Percentiles rank a stretch among this genome's conserved stretches.
These are phyloP conservation scores for Psilopsiagon aurifrons DNA, from an alignment of 2,113 vertebrate species.

Conservation along the genomic window DNA sequence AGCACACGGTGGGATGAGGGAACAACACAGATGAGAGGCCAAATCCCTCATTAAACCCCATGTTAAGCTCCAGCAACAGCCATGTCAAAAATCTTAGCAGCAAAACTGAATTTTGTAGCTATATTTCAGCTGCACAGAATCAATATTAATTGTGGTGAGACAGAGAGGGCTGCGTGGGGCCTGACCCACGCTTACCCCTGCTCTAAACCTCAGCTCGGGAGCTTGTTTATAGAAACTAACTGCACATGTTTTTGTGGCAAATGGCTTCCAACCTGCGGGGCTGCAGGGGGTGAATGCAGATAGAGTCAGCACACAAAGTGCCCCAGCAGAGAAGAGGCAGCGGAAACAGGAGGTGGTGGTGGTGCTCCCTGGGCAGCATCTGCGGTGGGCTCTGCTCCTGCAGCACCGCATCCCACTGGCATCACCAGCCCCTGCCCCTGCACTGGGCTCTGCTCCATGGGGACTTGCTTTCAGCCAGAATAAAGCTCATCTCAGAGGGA, in stretches of 20 bases:
- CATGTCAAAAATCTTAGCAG: conserved; percentile 69
- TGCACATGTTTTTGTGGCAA: not conserved
- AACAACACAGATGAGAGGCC: conserved; percentile 33
- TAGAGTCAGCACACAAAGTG: not conserved
- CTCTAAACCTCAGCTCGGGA: not conserved
- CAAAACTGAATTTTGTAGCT: conserved; percentile 64
- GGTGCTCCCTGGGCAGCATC: not conserved
- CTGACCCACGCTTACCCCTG: conserved; percentile 20
- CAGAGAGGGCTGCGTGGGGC: not conserved
- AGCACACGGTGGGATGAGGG: not conserved
- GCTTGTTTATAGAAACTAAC: not conserved
- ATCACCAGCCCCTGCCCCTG: not conserved
- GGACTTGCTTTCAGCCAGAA: not conserved
- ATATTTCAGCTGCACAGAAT: conserved; percentile 67
- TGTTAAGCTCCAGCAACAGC: conserved; percentile 58
- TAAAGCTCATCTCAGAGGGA: not conserved
- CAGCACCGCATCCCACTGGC: accelerated
- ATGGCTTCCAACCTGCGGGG: accelerated
- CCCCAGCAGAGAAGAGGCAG: not conserved
- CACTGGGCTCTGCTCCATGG: not conserved
- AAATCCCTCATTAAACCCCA: conserved; percentile 67
- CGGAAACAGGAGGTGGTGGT: too few species aligned
- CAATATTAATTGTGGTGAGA: conserved; percentile 60
- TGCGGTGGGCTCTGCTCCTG: not conserved
- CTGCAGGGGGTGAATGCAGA: not conserved